phyloP scores from a whole-genome alignment of 2,797 vertebrate species.

The Clarias fuscus region DNA sequence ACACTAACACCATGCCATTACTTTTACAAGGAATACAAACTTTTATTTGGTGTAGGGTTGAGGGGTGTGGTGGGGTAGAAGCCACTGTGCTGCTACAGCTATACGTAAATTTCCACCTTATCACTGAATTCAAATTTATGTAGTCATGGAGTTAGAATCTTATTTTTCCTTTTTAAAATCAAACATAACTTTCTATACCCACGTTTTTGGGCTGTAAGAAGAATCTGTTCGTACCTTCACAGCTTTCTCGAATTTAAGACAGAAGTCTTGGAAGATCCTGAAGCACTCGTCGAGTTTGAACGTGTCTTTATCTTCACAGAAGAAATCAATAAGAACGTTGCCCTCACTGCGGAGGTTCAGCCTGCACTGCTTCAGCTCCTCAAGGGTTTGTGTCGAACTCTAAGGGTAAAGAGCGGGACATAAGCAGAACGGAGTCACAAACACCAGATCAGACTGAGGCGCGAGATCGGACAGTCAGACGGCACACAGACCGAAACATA shows the following conservation, averaged over 20 bases:
- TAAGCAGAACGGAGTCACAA: too few species aligned
- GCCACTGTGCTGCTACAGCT: not conserved
- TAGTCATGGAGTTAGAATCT: not conserved
- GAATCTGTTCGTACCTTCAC: constrained; percentile 81
- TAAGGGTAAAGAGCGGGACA: constrained; percentile 57
- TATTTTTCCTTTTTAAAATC: not conserved
- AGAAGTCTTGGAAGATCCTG: constrained; percentile 97
- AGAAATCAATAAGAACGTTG: constrained; percentile 92
- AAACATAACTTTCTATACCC: not conserved
- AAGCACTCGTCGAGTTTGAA: constrained; percentile 97
- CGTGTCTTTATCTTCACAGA: constrained; percentile 97
- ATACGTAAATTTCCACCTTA: not conserved
- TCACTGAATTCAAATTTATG: not conserved
- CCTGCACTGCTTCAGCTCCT: constrained; percentile 84
- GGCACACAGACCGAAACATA: not conserved
- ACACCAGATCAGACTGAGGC: too few species aligned
- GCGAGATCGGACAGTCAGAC: not conserved
- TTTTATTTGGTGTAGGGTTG: not conserved
- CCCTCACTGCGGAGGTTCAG: constrained; percentile 85
- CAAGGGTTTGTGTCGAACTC: constrained; percentile 82
- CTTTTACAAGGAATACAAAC: not conserved
- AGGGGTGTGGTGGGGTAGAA: too few species aligned
- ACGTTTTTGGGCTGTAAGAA: not conserved
- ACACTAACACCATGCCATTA: not conserved
- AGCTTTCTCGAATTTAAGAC: constrained; percentile 91